phyloP scores from a whole-genome alignment of 1,140 invertebrate genomes.

The Chlorops oryzae region DNA sequence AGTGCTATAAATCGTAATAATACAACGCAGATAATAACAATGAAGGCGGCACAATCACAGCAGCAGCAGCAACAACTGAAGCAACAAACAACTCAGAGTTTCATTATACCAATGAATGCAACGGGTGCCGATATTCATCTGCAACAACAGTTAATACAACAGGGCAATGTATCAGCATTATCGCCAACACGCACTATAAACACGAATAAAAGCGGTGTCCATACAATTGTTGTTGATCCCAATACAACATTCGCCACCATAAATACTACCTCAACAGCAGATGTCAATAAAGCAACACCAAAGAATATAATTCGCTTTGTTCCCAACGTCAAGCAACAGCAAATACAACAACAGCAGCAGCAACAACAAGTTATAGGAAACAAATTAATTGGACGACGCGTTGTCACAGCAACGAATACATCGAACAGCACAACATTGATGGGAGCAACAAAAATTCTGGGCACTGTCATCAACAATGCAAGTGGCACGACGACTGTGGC shows the following conservation, averaged over 20 bases:
- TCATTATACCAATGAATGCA: slow-evolving; percentile 16
- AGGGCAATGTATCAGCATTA: background rate
- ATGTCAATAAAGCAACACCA: too few relatives aligned
- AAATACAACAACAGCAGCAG: background rate
- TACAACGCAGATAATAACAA: background rate
- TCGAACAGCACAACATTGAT: slow-evolving; percentile 15
- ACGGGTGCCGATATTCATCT: background rate
- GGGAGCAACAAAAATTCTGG: background rate
- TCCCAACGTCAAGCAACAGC: slow-evolving; percentile 13
- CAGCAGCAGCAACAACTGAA: slow-evolving; percentile 14
- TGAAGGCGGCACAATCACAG: background rate
- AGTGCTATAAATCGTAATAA: too few relatives aligned
- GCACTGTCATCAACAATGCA: slow-evolving; percentile 14
- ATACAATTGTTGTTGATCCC: too few relatives aligned
- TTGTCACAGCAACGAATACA: slow-evolving; percentile 30
- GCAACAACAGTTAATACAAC: slow-evolving; percentile 1
- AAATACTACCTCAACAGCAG: slow-evolving; percentile 21
- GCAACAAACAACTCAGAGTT: slow-evolving; percentile 13
- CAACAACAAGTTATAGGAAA: slow-evolving; percentile 2
- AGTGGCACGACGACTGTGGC: slow-evolving; percentile 26
- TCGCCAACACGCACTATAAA: background rate
- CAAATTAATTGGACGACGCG: slow-evolving; percentile 29
- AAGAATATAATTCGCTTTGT: slow-evolving; percentile 36
- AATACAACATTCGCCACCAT: too few relatives aligned
- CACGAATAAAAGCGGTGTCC: too few relatives aligned